A percentile compares a stretch with the other conserved stretches of the same genome.
Conservation (phyloP, 2,797 vertebrate genomes). For the Caiman crocodilus region DNA sequence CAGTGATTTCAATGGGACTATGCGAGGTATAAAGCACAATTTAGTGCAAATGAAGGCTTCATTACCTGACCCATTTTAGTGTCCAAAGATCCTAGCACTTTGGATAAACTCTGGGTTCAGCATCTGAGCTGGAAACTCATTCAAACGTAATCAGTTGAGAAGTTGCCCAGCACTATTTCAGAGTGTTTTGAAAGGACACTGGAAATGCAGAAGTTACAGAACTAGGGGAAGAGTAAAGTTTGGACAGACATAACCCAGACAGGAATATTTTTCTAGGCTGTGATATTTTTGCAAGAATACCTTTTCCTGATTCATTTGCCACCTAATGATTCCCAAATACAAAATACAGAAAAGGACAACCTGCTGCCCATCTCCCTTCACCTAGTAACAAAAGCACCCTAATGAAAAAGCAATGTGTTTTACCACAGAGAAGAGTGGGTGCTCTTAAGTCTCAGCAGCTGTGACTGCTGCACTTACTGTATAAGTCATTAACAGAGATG, state of each 20-base stretch:
- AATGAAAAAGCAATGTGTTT: not conserved
- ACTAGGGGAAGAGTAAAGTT: not conserved
- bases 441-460: not conserved
- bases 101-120: not conserved
- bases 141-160: not conserved
- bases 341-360: conserved; percentile 4
- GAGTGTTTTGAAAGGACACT: not conserved
- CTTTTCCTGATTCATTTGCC: not conserved
- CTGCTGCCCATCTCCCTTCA: not conserved
- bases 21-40: too few relatives aligned
- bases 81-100: not conserved
- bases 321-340: not conserved
- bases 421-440: not conserved
- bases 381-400: conserved; percentile 9
- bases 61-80: not conserved
- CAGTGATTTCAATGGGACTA: too few relatives aligned
- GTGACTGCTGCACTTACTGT: not conserved
- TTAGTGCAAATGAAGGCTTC: too few relatives aligned
- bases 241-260: not conserved
- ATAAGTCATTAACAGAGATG: not conserved
- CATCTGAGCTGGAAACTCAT: not conserved
- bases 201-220: not conserved
- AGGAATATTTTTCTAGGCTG: not conserved
- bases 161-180: not conserved
- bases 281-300: not conserved